These are phyloP conservation scores for Quiscalus mexicanus DNA, from an alignment of 2,113 vertebrate species.

Conservation along the genomic window DNA sequence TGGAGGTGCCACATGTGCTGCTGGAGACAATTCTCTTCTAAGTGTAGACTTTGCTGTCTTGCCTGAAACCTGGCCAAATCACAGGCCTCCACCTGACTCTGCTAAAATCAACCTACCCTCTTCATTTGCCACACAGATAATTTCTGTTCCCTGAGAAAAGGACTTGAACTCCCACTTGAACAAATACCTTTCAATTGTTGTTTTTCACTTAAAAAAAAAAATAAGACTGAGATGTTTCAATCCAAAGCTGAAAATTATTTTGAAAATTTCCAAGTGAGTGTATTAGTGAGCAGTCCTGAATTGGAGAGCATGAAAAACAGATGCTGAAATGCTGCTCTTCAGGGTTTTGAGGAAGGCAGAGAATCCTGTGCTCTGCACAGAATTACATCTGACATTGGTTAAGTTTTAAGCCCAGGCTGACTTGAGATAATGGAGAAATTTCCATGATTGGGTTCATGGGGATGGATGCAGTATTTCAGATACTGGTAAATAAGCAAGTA, in stretches of 20 bases:
- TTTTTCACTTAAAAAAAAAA: background rate
- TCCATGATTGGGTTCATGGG: background rate
- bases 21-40: background rate
- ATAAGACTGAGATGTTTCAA: background rate
- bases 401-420: background rate
- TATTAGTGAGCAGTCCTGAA: background rate
- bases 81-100: background rate
- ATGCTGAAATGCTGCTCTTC: background rate
- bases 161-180: background rate
- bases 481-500: background rate
- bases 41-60: background rate
- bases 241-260: background rate
- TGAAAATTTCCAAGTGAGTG: background rate
- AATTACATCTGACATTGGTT: background rate
- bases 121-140: background rate
- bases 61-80: background rate
- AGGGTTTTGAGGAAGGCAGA: background rate
- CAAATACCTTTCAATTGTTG: background rate
- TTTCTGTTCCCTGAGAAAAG: background rate
- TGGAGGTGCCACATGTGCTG: background rate
- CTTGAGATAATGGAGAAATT: background rate
- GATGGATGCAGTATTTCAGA: background rate
- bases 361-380: background rate
- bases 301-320: background rate
- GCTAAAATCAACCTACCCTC: rapidly evolving